Percentiles rank a stretch among this genome's conserved stretches.
Evolutionary conservation across 2,797 vertebrate genomes (phyloP).

Genomic region (Lates japonicus): DNA sequence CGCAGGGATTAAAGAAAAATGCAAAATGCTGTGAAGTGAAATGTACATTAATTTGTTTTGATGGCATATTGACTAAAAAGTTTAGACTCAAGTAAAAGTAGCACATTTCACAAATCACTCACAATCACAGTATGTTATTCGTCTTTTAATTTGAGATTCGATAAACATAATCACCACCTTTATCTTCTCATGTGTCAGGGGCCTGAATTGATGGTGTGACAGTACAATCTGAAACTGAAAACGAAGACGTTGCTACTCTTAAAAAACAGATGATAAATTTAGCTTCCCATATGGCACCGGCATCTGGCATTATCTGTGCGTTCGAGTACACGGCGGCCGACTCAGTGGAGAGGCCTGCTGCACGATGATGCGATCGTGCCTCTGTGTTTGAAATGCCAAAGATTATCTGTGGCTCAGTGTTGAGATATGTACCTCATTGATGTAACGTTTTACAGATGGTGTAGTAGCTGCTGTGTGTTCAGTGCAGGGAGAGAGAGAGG

Average conservation of each 20-base stretch:
- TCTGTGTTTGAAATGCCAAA: conserved; percentile 72
- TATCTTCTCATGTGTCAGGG: conserved; percentile 50
- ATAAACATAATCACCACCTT: conserved; percentile 65
- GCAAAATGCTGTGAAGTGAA: not conserved
- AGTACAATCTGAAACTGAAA: conserved; percentile 55
- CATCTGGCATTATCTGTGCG: conserved; percentile 67
- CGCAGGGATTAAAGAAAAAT: conserved; percentile 16
- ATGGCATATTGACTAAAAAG: not conserved
- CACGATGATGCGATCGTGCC: conserved; percentile 54
- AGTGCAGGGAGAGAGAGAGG: conserved; percentile 7
- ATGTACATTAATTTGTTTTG: not conserved
- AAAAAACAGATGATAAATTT: conserved; percentile 75
- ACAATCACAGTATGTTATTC: conserved; percentile 19
- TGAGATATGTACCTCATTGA: conserved; percentile 74
- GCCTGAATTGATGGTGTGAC: conserved; percentile 56
- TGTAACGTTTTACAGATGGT: conserved; percentile 79
- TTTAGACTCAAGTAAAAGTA: conserved; percentile 8
- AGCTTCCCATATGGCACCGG: conserved; percentile 71
- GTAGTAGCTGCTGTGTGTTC: conserved; percentile 67
- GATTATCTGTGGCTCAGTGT: conserved; percentile 69
- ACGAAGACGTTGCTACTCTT: conserved; percentile 55
- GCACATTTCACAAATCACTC: conserved; percentile 14
- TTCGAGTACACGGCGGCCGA: conserved; percentile 41
- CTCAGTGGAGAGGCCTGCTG: conserved; percentile 59
- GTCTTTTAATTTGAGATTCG: conserved; percentile 34